A percentile compares a stretch with the other conserved stretches of the same genome.
Evolutionary conservation across 2,113 vertebrate genomes (phyloP).

Genomic region (Abramis brama): DNA sequence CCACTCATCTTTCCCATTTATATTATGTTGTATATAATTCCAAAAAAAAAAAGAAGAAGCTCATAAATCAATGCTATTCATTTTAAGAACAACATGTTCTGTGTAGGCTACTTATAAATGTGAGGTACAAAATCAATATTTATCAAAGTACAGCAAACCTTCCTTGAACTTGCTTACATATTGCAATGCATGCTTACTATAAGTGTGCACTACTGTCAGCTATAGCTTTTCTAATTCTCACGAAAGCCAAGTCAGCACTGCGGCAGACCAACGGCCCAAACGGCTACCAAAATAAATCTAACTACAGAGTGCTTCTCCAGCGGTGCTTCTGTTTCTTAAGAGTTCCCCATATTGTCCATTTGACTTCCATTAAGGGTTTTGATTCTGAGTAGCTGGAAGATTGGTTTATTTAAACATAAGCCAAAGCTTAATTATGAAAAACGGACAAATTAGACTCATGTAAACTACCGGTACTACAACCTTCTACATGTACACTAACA

Average conservation of each 20-base stretch:
- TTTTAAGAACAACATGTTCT: neutral
- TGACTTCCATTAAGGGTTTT: constrained; percentile 61
- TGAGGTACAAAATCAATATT: constrained; percentile 19
- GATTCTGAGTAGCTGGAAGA: constrained; percentile 9
- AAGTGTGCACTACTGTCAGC: constrained; percentile 48
- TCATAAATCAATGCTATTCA: neutral
- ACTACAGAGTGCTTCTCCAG: constrained; percentile 52
- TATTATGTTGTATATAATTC: neutral
- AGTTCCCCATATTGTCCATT: constrained; percentile 56
- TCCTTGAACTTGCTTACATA: neutral
- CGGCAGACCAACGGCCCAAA: constrained; percentile 64
- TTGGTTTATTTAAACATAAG: constrained; percentile 39
- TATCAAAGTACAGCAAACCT: constrained; percentile 4
- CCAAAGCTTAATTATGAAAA: constrained; percentile 44
- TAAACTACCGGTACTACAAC: neutral
- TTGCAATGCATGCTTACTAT: neutral
- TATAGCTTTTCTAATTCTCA: constrained; percentile 72
- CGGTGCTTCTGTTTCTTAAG: constrained; percentile 43
- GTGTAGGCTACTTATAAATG: neutral
- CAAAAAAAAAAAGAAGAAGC: neutral
- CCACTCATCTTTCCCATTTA: neutral
- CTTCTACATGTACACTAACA: constrained; percentile 25
- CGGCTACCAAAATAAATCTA: constrained; percentile 71
- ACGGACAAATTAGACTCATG: constrained; percentile 21
- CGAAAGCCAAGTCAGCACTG: constrained; percentile 73